Base-by-base conservation (phyloP, 2,113 vertebrate genomes). In the Erythrolamprus reginae region DNA sequence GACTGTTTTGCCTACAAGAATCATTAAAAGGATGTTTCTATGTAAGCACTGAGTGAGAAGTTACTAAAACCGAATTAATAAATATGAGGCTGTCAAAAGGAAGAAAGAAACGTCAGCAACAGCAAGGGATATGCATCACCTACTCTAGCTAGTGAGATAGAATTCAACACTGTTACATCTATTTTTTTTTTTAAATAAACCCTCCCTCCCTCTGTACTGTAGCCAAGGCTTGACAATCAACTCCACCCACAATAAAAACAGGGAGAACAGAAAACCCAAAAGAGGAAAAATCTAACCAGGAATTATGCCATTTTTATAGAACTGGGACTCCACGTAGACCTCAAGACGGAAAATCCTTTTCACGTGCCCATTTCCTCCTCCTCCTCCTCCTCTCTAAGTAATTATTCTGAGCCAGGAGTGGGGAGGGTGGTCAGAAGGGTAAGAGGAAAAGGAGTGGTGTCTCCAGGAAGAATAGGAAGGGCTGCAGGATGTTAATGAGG, bases 401-500 rank as follows among this genome's bases (percentile, higher is more conserved):
- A 48, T 85, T 51, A 83, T 52, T 47, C 70, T 38, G 42, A 85
- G 38, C 48, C 38, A 24, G 55, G 55, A 21, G 21, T 65, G 48
- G 47, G 84, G 10, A n/a, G 21, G 15, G 26, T 23, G 24, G 26
- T 23, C 51, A 2, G 28, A n/a, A 45, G 48, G 47, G 47, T n/a
- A 52, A 65, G 51, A 88, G 92, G 92, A 91, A 93, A 87, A 89
- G 90, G 88, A 56, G 53, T 50, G 89, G 86, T 88, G 50, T 82
- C 86, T 86, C 42, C 90, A 26, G 89, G 88, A 82, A 89, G 88
- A 26, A 17, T 13, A 87, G 91, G 90, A 93, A 93, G 88, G 77
- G 92, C 92, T 83, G 56, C 92, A 89, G 92, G 92, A 93, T 93
- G 61, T 82, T 51, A 87, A 33, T 3, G 33, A 65, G 55, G 45